Evolutionary conservation across 2,888 invertebrate species (phyloP), one percentile per base, ranked within the genome.

Genomic region (Nephrotoma appendiculata): DNA sequence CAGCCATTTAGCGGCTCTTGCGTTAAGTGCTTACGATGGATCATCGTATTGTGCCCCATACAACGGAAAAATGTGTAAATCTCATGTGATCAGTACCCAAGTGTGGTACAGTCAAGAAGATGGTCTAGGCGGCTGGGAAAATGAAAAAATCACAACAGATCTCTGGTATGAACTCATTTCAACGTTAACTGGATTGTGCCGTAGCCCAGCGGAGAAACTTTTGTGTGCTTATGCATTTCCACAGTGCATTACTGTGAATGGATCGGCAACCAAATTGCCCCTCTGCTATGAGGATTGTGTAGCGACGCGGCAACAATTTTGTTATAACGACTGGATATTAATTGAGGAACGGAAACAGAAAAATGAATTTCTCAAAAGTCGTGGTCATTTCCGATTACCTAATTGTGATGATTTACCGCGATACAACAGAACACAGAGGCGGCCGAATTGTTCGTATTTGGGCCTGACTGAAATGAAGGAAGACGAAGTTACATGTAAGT

Each of bases 171-270:
- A 98, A 92, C 93, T 98, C 91, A 96, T 98, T 90, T 93, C 94
- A 9, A 94, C 94, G 87, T 92, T 98, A 83, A 94, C 94, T 87
- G 97, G 97, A 89, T 96, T 97, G 71, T 98, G 98, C 91, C 94
- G 96, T 87, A 95, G 94, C 88, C 96, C 96, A 87, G 98, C 98
- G 85, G 97, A 98, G 94, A 96, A 95, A 93, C 93, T 98, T 90
- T 92, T 98, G 15, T 98, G 98, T 92, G 95, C 96, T 87, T 98
- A 97, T 92, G 97, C 98, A 86, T 98, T 98, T 92, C 98, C 98
- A 2, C 95, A 95, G 90, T 98, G 98, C 90, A 93, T 95, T 87
- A 92, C 94, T 89, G 94, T 94, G 89, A 91, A 91, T 87, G 94
- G 95, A 86, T 93, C 93, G 87, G 94, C 96, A 4, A 93, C 94